Base-by-base conservation (phyloP, 2,113 vertebrate genomes). In the Pomatostomus ruficeps region DNA sequence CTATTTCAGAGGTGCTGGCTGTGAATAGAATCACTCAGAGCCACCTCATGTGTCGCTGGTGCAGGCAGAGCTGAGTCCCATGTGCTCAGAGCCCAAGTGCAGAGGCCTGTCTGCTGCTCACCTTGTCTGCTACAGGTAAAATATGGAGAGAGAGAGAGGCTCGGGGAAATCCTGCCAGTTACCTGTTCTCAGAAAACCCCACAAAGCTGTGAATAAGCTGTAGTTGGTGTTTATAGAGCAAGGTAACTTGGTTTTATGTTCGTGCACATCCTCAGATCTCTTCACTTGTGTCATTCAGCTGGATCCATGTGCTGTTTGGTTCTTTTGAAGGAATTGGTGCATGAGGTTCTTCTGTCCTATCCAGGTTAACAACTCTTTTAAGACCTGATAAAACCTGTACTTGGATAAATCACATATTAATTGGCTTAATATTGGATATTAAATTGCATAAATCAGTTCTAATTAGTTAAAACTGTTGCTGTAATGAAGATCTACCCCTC, bases 11-110 rank as follows among this genome's bases (percentile, higher is more conserved):
- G 58, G 46, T 43, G 12, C 16, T 36, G 36, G 33, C 11, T n/a
- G 1, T 2, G 11, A 46, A 33, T 24, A 38, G 38, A 91, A 14
- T 43, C 9, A 1, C n/a, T 70, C 16, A 5, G 8, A 83, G 33
- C 11, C 35, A 6, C 29, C 19, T 11, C 8, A 10, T 1, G 0
- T 5, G 24, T 40, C 0, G 0, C 4, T 12, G 3, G 28, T 6
- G 15, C 17, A 26, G 43, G 26, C 6, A 38, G 45, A 71, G 28
- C 54, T 18, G 66, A 59, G 22, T 11, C 20, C 11, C 0, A 0
- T 8, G 45, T n/a, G n/a, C 65, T 70, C 51, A 4, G 28, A 59
- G 55, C 24, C 22, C 40, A 16, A 10, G 2, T 16, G 40, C 38
- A 11, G 46, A 35, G 14, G 21, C 0, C 29, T 17, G 15, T 12